These are phyloP conservation scores for Cyclophora albipunctata DNA, from an alignment of 2,888 invertebrate species.

Conservation along the genomic window DNA sequence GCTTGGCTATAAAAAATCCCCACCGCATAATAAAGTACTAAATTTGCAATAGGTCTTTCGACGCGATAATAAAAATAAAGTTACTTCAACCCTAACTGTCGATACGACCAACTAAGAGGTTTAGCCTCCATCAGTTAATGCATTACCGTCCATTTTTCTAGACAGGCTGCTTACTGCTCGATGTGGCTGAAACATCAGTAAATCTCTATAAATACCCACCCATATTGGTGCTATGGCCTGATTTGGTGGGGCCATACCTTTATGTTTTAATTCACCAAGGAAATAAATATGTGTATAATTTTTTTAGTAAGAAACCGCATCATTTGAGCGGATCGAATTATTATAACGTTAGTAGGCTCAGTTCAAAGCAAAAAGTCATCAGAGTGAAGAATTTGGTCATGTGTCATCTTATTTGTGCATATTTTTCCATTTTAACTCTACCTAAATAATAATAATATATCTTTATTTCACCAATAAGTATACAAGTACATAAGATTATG, in stretches of 20 bases:
- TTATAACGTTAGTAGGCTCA: no score
- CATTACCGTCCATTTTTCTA: constrained; percentile 55
- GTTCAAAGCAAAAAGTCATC: no score
- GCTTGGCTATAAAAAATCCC: neutral
- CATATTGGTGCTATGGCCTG: constrained; percentile 32
- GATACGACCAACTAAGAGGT: constrained; percentile 39
- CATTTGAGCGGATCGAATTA: no score
- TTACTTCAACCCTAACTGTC: constrained; percentile 28
- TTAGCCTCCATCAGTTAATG: constrained; percentile 50
- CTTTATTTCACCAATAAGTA: no score
- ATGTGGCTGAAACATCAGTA: constrained; percentile 50
- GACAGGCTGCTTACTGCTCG: constrained; percentile 42
- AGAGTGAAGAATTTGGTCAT: no score
- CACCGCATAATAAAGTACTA: constrained; percentile 19
- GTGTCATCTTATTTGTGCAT: no score
- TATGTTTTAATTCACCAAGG: no score
- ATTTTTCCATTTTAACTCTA: no score
- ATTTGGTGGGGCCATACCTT: constrained; percentile 21
- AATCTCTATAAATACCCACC: constrained; percentile 48
- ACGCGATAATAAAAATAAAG: constrained; percentile 29
- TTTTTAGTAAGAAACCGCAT: no score
- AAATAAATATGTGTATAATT: no score
- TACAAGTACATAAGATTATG: no score
- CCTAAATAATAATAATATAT: no score
- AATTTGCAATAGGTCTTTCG: constrained; percentile 11